phyloP scores from a whole-genome alignment of 2,888 invertebrate species.

The Liopterus haemorrhoidalis region DNA sequence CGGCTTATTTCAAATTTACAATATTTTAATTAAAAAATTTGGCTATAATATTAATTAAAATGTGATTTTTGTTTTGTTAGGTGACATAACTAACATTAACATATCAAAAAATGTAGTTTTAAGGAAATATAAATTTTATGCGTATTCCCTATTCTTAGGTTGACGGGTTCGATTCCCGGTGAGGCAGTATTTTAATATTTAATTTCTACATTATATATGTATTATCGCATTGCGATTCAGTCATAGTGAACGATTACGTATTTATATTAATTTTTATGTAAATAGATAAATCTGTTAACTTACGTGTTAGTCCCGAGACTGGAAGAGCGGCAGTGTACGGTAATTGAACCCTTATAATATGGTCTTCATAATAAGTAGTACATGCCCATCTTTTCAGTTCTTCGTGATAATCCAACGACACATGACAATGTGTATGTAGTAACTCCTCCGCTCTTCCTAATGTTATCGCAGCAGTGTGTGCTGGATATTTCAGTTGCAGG shows the following conservation, averaged over 20 bases:
- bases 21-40: too few species aligned
- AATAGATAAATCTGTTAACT: constrained; percentile 25
- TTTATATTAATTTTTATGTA: not conserved
- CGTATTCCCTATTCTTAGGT: too few species aligned
- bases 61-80: too few species aligned
- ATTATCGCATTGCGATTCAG: not conserved
- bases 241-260: not conserved
- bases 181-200: too few species aligned
- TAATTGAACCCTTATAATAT: constrained; percentile 80
- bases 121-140: too few species aligned
- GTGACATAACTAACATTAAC: too few species aligned
- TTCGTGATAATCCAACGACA: constrained; percentile 72
- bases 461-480: constrained; percentile 81
- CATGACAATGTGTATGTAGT: constrained; percentile 70
- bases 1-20: too few species aligned
- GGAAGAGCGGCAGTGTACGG: constrained; percentile 66
- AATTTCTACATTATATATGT: too few species aligned
- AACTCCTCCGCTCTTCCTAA: constrained; percentile 82
- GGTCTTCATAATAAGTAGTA: constrained; percentile 71
- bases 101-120: too few species aligned
- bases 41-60: too few species aligned
- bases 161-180: too few species aligned
- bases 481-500: constrained; percentile 88
- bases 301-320: constrained; percentile 59
- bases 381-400: constrained; percentile 77